phyloP scores from a whole-genome alignment of 2,797 vertebrate species.

The Pseudomugil tenellus region DNA sequence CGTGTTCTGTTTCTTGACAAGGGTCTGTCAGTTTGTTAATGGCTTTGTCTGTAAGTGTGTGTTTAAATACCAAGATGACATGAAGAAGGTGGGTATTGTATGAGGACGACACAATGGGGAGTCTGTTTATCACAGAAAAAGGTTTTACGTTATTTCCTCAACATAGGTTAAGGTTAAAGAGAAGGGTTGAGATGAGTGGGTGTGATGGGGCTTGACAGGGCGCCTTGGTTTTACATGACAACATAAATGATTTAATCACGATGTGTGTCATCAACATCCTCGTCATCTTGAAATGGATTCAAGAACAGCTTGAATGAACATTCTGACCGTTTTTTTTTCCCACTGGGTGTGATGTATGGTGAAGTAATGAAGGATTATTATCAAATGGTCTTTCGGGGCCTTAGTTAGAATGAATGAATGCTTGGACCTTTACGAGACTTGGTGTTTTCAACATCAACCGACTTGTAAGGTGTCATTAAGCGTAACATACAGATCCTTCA shows the following conservation, averaged over 20 bases:
- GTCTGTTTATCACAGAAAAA: constrained; percentile 55
- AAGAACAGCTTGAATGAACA: not conserved
- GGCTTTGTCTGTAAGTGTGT: constrained; percentile 56
- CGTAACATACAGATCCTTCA: not conserved
- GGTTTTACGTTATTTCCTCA: constrained; percentile 55
- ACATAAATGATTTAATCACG: constrained; percentile 16
- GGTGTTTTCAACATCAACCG: not conserved
- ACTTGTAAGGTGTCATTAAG: not conserved
- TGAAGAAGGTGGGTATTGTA: constrained; percentile 63
- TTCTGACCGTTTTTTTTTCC: constrained; percentile 21
- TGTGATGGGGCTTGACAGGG: constrained; percentile 3
- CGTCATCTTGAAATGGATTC: constrained; percentile 1
- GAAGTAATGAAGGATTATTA: not conserved
- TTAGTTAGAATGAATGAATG: not conserved
- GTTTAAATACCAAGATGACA: constrained; percentile 62
- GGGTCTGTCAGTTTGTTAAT: constrained; percentile 57
- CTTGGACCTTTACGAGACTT: not conserved
- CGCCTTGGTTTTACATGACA: constrained; percentile 24
- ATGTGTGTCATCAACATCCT: constrained; percentile 16
- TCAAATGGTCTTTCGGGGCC: not conserved
- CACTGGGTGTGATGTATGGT: constrained; percentile 3
- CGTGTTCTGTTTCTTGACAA: constrained; percentile 66
- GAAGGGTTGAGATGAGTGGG: not conserved
- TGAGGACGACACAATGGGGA: constrained; percentile 55
- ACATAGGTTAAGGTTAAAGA: constrained; percentile 28